These are phyloP conservation scores for Stenoptilia bipunctidactyla DNA, from an alignment of 2,888 invertebrate species.

Conservation along the genomic window DNA sequence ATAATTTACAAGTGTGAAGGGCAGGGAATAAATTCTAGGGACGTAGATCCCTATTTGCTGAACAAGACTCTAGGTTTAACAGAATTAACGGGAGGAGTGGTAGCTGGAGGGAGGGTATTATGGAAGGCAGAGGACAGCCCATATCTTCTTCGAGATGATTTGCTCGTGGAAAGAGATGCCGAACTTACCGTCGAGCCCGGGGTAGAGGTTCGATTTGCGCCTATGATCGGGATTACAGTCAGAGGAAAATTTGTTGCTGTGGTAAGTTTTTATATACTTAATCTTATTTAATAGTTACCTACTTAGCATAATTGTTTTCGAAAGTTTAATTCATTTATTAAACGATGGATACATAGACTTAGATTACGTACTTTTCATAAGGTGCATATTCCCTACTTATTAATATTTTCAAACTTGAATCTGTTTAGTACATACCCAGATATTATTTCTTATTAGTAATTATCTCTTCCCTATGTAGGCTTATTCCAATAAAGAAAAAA, in stretches of 20 bases:
- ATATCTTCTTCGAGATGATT: constrained; percentile 82
- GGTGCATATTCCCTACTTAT: too few species aligned
- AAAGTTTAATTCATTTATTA: too few species aligned
- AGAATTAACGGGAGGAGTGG: constrained; percentile 75
- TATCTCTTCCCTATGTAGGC: too few species aligned
- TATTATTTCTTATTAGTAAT: too few species aligned
- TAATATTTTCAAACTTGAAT: too few species aligned
- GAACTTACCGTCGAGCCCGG: constrained; percentile 91
- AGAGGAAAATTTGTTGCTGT: constrained; percentile 89
- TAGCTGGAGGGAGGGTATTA: constrained; percentile 69
- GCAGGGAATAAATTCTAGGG: constrained; percentile 35
- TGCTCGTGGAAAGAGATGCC: constrained; percentile 82
- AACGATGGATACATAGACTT: too few species aligned
- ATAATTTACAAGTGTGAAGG: constrained; percentile 39
- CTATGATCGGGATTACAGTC: constrained; percentile 94
- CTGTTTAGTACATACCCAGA: too few species aligned
- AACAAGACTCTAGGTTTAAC: constrained; percentile 56
- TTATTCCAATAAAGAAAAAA: too few species aligned
- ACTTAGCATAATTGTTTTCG: too few species aligned
- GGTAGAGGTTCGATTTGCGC: constrained; percentile 89
- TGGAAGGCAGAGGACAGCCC: constrained; percentile 76
- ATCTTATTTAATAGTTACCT: too few species aligned
- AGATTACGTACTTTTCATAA: too few species aligned
- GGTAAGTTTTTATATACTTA: constrained; percentile 83
- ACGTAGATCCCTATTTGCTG: constrained; percentile 51